These are phyloP conservation scores for Listronotus bonariensis DNA, from an alignment of 1,140 invertebrate genomes.

Conservation along the genomic window DNA sequence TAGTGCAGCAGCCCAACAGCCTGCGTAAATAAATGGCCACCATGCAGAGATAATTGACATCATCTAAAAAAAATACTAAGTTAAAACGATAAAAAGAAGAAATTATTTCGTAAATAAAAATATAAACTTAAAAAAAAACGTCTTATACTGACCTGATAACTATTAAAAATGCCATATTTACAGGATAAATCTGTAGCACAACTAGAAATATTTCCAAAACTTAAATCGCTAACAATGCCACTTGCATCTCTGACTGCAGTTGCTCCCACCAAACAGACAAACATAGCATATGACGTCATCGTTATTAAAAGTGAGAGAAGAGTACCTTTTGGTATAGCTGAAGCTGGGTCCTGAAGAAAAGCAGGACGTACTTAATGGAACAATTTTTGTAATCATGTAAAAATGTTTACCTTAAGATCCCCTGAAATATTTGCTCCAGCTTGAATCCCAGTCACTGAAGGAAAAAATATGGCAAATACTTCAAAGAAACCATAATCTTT, in stretches of 20 bases:
- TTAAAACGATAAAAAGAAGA: too few relatives aligned
- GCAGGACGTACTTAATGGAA: too few relatives aligned
- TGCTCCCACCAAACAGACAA: slow-evolving; percentile 82
- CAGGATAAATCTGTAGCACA: slow-evolving; percentile 64
- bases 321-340: slow-evolving; percentile 89
- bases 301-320: slow-evolving; percentile 79
- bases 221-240: slow-evolving; percentile 67
- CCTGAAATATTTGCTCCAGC: slow-evolving; percentile 97
- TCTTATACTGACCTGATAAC: slow-evolving; percentile 66
- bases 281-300: slow-evolving; percentile 80
- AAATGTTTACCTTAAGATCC: slow-evolving; percentile 77
- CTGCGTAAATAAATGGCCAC: slow-evolving; percentile 91
- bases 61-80: slow-evolving; percentile 62
- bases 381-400: too few relatives aligned
- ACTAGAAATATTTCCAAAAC: slow-evolving; percentile 61
- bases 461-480: slow-evolving; percentile 95
- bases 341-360: slow-evolving; percentile 74
- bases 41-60: slow-evolving; percentile 92
- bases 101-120: too few relatives aligned
- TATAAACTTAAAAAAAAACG: too few relatives aligned
- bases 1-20: slow-evolving; percentile 95
- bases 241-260: slow-evolving; percentile 81
- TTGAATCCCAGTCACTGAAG: slow-evolving; percentile 94
- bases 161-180: slow-evolving; percentile 76
- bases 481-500: slow-evolving; percentile 82